Evolutionary conservation across 2,797 vertebrate species (phyloP).

Genomic region (Poeciliopsis turneri): DNA sequence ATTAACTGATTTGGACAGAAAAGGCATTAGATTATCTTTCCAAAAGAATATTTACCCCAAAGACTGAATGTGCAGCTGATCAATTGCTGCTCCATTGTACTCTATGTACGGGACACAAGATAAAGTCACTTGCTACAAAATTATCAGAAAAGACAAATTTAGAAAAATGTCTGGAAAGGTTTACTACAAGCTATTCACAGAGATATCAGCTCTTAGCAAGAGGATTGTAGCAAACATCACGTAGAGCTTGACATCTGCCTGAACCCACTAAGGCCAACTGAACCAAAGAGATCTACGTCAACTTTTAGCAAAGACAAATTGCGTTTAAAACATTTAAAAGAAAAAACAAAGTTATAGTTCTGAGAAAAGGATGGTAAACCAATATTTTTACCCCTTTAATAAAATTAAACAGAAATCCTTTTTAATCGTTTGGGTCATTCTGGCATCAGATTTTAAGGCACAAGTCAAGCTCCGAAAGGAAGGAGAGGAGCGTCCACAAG

Average conservation of each 20-base stretch:
- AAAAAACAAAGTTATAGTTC: not conserved
- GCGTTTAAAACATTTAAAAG: not conserved
- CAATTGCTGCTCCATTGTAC: not conserved
- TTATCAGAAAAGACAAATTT: constrained; percentile 12
- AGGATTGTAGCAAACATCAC: constrained; percentile 16
- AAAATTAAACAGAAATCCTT: not conserved
- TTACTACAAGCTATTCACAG: constrained; percentile 37
- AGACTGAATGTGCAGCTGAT: not conserved
- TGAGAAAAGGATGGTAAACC: not conserved
- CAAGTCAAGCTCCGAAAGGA: constrained; percentile 66
- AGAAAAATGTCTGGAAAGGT: constrained; percentile 17
- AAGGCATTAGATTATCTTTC: not conserved
- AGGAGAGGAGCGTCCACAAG: constrained; percentile 60
- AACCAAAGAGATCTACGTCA: constrained; percentile 21
- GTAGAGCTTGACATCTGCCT: constrained; percentile 72
- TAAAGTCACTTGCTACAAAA: constrained; percentile 45
- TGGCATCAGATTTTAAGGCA: constrained; percentile 49
- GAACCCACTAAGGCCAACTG: constrained; percentile 40
- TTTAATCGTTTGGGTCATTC: constrained; percentile 27
- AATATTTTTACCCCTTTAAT: not conserved
- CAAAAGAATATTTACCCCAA: not conserved
- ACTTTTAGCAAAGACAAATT: constrained; percentile 7
- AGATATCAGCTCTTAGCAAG: constrained; percentile 26
- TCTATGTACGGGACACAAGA: constrained; percentile 49
- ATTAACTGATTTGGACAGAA: not conserved